These are phyloP conservation scores for Phrixothrix hirtus DNA, from an alignment of 2,888 invertebrate species.

Conservation along the genomic window DNA sequence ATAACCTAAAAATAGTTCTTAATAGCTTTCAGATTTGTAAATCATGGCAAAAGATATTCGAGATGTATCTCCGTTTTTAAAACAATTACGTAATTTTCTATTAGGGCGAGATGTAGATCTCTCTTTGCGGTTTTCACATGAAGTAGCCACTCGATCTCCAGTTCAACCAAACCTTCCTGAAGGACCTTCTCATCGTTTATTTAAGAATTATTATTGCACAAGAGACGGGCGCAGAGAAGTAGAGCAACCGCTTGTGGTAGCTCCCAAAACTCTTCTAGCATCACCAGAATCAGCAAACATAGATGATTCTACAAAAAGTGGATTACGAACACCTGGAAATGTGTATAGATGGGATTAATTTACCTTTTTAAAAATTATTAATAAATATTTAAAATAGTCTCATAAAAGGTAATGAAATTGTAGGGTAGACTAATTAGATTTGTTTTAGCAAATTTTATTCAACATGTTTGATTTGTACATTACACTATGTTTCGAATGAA, in stretches of 20 bases:
- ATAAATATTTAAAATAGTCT: too few relatives aligned
- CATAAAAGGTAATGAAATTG: too few relatives aligned
- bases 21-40: neutral
- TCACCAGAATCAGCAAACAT: neutral
- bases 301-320: slow-evolving; percentile 40
- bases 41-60: slow-evolving; percentile 54
- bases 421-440: too few relatives aligned
- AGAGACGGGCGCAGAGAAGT: slow-evolving; percentile 85
- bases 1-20: neutral
- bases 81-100: slow-evolving; percentile 66
- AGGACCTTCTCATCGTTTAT: slow-evolving; percentile 77
- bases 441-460: too few relatives aligned
- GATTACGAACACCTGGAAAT: slow-evolving; percentile 63
- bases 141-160: slow-evolving; percentile 73
- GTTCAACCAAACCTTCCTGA: slow-evolving; percentile 81
- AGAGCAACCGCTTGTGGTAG: slow-evolving; percentile 66
- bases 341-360: slow-evolving; percentile 64
- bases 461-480: too few relatives aligned
- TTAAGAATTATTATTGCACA: slow-evolving; percentile 80
- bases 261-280: slow-evolving; percentile 22
- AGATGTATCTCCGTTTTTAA: slow-evolving; percentile 67
- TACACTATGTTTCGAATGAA: too few relatives aligned
- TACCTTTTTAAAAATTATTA: too few relatives aligned
- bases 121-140: slow-evolving; percentile 69
- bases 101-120: slow-evolving; percentile 62